Conservation (phyloP, 1,140 invertebrate species). For the Centruroides sculpturatus region DNA sequence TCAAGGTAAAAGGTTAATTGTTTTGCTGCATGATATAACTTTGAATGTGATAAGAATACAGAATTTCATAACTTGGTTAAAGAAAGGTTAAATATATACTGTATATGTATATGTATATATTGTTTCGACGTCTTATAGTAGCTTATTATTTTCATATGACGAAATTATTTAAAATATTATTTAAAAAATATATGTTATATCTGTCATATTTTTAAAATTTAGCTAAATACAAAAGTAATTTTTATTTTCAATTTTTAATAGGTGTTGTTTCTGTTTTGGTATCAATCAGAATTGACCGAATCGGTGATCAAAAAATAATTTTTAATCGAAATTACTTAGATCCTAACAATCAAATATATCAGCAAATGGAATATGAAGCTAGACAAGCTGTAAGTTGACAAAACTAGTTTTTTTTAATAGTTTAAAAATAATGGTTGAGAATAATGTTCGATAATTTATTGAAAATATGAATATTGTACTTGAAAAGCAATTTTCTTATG, state of each 20-base stretch:
- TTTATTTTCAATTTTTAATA: slow-evolving; percentile 1
- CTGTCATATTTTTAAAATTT: too few relatives aligned
- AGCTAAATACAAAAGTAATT: neutral
- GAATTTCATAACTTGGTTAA: too few relatives aligned
- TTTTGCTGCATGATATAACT: too few relatives aligned
- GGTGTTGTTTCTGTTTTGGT: slow-evolving; percentile 45
- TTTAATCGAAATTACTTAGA: slow-evolving; percentile 60
- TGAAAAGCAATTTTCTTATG: too few relatives aligned
- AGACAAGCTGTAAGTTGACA: slow-evolving; percentile 51
- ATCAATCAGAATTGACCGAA: slow-evolving; percentile 61
- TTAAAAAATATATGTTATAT: too few relatives aligned
- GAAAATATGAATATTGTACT: too few relatives aligned
- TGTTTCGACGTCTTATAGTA: neutral
- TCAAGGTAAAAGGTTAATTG: slow-evolving; percentile 2
- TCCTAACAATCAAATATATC: slow-evolving; percentile 60
- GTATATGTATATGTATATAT: neutral
- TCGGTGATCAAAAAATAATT: slow-evolving; percentile 46
- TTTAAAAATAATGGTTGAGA: too few relatives aligned
- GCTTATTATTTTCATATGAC: too few relatives aligned
- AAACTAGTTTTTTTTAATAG: slow-evolving; percentile 17
- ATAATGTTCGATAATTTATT: too few relatives aligned
- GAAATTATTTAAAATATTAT: too few relatives aligned
- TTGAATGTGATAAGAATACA: too few relatives aligned
- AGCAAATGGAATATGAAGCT: slow-evolving; percentile 65
- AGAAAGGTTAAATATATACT: too few relatives aligned